A percentile compares a stretch with the other conserved stretches of the same genome.
Evolutionary conservation across 1,140 invertebrate species (phyloP).

Genomic region (Zophobas atratus): DNA sequence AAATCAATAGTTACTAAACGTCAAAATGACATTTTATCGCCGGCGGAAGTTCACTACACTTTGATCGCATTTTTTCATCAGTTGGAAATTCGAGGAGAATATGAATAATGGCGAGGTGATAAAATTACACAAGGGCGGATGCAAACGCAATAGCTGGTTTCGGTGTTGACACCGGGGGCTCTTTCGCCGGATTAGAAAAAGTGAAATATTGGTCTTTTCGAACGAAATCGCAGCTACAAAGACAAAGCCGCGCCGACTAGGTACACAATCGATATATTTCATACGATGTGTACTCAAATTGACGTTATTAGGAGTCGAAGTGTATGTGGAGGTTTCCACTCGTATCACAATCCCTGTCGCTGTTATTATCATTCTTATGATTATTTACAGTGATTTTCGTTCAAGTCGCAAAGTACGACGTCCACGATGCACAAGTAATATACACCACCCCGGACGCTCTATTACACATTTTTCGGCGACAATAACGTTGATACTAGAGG

Average conservation of each 20-base stretch:
- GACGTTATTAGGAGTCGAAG: neutral
- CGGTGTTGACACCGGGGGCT: neutral
- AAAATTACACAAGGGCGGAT: conserved; percentile 24
- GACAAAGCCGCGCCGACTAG: neutral
- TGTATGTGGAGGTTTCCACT: no score
- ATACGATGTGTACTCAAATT: conserved; percentile 7
- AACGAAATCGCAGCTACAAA: neutral
- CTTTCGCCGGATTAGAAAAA: neutral
- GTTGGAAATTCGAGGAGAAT: neutral
- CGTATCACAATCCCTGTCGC: no score
- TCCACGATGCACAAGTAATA: no score
- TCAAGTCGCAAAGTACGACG: no score
- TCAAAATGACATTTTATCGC: neutral
- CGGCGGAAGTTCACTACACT: neutral
- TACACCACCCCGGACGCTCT: no score
- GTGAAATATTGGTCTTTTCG: conserved; percentile 3
- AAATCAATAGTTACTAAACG: neutral
- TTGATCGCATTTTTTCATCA: conserved; percentile 10
- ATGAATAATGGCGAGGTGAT: conserved; percentile 13
- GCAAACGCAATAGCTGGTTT: neutral
- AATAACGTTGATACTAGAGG: neutral
- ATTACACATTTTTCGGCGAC: no score
- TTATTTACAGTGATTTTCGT: no score
- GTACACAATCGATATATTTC: neutral
- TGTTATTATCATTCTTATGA: no score